phyloP scores from a whole-genome alignment of 2,888 invertebrate genomes.

The Physocephala rufipes region DNA sequence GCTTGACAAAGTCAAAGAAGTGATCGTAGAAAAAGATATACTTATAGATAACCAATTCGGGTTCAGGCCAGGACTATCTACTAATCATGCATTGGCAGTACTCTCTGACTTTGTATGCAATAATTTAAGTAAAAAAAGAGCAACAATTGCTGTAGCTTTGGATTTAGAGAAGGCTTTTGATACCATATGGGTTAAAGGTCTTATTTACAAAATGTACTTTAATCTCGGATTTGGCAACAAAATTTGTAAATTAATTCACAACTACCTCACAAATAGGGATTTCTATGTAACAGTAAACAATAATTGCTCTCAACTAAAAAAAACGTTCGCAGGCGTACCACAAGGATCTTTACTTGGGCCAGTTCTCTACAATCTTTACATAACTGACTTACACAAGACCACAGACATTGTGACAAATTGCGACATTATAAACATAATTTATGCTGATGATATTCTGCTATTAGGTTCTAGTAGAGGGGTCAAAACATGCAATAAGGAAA shows the following conservation, averaged over 20 bases:
- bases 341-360: conserved; percentile 5
- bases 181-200: conserved; percentile 8
- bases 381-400: not conserved
- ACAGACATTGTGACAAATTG: too few relatives aligned
- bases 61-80: not conserved
- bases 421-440: not conserved
- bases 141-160: conserved; percentile 4
- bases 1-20: not conserved
- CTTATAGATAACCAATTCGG: conserved; percentile 13
- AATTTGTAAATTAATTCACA: not conserved
- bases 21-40: not conserved
- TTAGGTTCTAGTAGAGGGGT: not conserved
- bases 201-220: conserved; percentile 5
- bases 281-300: too few relatives aligned
- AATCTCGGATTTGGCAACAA: not conserved
- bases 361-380: not conserved
- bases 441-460: conserved; percentile 12
- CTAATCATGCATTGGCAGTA: not conserved
- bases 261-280: not conserved
- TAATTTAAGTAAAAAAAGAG: too few relatives aligned
- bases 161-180: conserved; percentile 14
- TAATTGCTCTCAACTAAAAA: too few relatives aligned
- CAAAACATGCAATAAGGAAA: not conserved
- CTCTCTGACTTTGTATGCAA: not conserved
- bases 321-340: too few relatives aligned